Conservation (phyloP, 2,113 vertebrate genomes). For the Steatornis caripensis region DNA sequence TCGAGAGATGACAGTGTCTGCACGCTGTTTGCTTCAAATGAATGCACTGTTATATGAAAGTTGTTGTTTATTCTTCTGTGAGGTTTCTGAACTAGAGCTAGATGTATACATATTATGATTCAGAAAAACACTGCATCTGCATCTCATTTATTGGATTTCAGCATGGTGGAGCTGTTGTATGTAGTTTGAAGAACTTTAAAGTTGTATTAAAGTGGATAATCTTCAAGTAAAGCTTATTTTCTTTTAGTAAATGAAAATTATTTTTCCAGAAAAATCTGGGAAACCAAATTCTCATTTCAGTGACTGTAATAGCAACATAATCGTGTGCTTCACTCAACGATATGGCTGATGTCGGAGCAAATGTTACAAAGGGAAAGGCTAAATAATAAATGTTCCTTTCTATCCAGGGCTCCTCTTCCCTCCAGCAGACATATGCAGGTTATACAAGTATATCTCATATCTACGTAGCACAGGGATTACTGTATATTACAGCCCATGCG, state of each 20-base stretch:
- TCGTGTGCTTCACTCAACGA: neutral
- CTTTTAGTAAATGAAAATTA: neutral
- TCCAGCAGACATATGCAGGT: neutral
- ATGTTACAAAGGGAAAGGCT: neutral
- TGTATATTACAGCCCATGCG: neutral
- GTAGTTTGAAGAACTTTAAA: neutral
- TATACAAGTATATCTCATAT: neutral
- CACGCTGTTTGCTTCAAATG: neutral
- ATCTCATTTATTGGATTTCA: neutral
- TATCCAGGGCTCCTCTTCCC: fast-evolving
- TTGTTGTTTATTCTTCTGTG: neutral
- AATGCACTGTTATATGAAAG: neutral
- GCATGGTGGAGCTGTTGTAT: neutral
- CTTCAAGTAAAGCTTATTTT: neutral
- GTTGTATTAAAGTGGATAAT: neutral
- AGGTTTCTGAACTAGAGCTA: neutral
- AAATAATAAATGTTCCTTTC: neutral
- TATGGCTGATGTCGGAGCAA: neutral
- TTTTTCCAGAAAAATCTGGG: neutral
- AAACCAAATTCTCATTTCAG: neutral
- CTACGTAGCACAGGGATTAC: neutral
- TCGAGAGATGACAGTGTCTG: neutral
- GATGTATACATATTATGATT: neutral
- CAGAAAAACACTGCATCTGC: neutral
- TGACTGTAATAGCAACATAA: neutral